Base-by-base conservation (phyloP, 2,113 vertebrate species). In the Nibea coibor region DNA sequence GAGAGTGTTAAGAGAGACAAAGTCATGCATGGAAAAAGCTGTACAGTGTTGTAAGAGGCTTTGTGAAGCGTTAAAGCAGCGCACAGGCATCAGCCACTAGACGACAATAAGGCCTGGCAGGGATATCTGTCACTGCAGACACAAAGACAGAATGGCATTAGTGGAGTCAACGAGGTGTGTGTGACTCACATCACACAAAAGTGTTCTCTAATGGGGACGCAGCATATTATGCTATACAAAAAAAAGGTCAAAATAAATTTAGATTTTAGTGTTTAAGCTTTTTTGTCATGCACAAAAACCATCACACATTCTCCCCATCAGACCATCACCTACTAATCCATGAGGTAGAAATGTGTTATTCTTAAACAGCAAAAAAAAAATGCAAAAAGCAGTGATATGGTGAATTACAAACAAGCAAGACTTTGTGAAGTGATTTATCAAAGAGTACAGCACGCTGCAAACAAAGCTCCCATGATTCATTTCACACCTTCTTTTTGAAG, bases 341-440 rank as follows among this genome's bases (percentile, higher is more conserved):
- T 43, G 51, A 10, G 12, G 28, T 2, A 69, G 48, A 51, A 69
- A 20, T 17, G 26, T 58, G 5, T 54, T 7, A 15, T 22, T 22
- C 57, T 65, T 17, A 51, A 54, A 61, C n/a, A 62, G 48, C n/a
- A n/a, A n/a, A n/a, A n/a, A n/a, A n/a, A 67, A 85, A 80, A 83
- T 47, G 58, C 72, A 82, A 68, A 89, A 85, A 4, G 39, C 57
- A 72, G 53, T 73, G 73, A 54, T 10, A 72, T 6, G 43, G 24
- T 31, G 19, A 65, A 72, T 77, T 64, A 43, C 65, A 78, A 75
- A 79, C 39, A 61, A 61, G 50, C 53, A 57, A 72, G 64, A 64
- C 24, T 62, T 20, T 15, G 12, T 74, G 63, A 66, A 85, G 79
- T 72, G 81, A 92, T 88, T 87, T 64, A 90, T 89, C 86, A 84